phyloP scores from a whole-genome alignment of 2,888 invertebrate species.

The Mamestra brassicae region DNA sequence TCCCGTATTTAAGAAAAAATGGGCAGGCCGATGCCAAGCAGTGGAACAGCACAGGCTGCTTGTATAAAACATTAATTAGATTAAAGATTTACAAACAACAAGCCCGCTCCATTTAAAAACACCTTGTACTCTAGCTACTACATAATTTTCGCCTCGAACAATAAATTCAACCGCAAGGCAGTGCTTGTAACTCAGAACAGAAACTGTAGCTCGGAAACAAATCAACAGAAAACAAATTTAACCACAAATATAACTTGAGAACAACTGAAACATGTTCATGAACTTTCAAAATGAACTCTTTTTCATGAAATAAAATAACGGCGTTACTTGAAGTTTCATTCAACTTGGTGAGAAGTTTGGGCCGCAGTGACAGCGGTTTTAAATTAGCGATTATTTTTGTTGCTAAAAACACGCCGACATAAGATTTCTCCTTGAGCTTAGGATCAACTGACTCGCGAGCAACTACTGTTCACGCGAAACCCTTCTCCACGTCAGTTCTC shows the following conservation, averaged over 20 bases:
- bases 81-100: not conserved
- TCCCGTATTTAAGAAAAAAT: too few relatives aligned
- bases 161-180: slow-evolving; percentile 28
- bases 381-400: not conserved
- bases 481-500: too few relatives aligned
- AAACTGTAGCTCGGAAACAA: slow-evolving; percentile 53
- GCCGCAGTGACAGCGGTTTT: slow-evolving; percentile 33
- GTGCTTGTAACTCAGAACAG: slow-evolving; percentile 43
- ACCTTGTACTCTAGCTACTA: not conserved
- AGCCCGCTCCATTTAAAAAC: slow-evolving; percentile 1
- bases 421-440: too few relatives aligned
- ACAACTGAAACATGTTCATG: slow-evolving; percentile 60
- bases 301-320: slow-evolving; percentile 66
- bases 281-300: slow-evolving; percentile 67
- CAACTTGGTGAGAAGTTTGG: slow-evolving; percentile 41
- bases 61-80: not conserved
- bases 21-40: too few relatives aligned
- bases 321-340: slow-evolving; percentile 58
- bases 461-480: too few relatives aligned
- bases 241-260: slow-evolving; percentile 60
- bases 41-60: too few relatives aligned
- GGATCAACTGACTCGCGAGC: too few relatives aligned
- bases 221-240: slow-evolving; percentile 61
- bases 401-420: not conserved
- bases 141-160: slow-evolving; percentile 20